Base-by-base conservation (phyloP, 1,140 invertebrate genomes). In the Thrips palmi region DNA sequence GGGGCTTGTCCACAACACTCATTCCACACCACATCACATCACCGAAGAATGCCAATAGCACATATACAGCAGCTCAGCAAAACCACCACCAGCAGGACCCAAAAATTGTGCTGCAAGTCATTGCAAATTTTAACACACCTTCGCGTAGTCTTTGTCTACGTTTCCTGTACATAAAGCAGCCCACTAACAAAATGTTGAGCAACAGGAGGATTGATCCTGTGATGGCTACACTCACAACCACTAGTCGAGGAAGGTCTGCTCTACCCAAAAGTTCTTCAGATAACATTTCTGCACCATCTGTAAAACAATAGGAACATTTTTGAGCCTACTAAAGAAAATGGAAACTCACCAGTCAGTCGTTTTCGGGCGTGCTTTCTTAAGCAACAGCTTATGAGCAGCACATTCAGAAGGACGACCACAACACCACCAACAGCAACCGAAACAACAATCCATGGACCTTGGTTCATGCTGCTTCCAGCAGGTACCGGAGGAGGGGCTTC, bases 371-470 rank as follows among this genome's bases (percentile, higher is more conserved):
- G 67, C 53, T 76, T 68, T 51, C 81, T 71, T 39, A 91, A 70
- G 61, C 85, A 89, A 60, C 82, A 88, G 37, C 82, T 76, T 43
- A 89, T 81, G 53, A 89, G 65, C 40, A 85, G 68, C 49, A 88
- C 71, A 60, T 88, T 88, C 50, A 87, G 66, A 19, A 77, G 56
- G 19, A 83, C 68, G 33, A 82, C 62, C 25, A 70, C 66, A 31
- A 74, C 68, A 17, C 77, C 77, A 7, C 79, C 68, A 20, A 80
- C 64, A 38, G 73, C 77, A 27, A 80, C 74, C 30, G 22, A 36
- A 11, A 37, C 5, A 17, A 37, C 8, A 27, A 25, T 17, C 17
- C 23, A 27, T 28, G 12, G 23, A 21, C 8, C 11, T 11, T 15
- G 23, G 30, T 29, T 11, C 15, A 20, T n/a, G 33, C 17, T 27